These are phyloP conservation scores for Microtus ochrogaster DNA, from an alignment of 2,113 vertebrate genomes.

Conservation along the genomic window DNA sequence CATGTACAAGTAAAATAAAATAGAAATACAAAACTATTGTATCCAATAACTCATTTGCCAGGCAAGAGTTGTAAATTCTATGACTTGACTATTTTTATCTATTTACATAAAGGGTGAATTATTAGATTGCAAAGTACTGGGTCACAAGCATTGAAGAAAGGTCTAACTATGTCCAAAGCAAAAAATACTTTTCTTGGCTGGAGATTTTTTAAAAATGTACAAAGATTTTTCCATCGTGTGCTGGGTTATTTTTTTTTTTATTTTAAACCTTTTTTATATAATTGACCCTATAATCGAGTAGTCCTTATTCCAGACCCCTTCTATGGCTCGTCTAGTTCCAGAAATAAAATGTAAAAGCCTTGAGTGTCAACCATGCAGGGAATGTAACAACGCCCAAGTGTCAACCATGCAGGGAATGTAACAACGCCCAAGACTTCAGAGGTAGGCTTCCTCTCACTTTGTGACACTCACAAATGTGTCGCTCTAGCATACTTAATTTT, in stretches of 20 bases:
- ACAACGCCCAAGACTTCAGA: neutral
- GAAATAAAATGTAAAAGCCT: neutral
- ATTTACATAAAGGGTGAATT: neutral
- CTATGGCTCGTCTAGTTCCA: neutral
- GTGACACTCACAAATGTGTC: neutral
- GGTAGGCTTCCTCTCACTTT: neutral
- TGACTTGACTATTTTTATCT: neutral
- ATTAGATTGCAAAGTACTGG: neutral
- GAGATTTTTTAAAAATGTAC: neutral
- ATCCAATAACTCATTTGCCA: neutral
- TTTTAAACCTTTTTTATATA: neutral
- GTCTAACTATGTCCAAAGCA: neutral
- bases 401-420: neutral
- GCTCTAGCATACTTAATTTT: neutral
- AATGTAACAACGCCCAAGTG: neutral
- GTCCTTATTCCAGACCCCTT: neutral
- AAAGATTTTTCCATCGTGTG: neutral
- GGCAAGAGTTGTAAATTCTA: neutral
- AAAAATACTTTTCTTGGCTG: neutral
- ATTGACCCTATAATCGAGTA: neutral
- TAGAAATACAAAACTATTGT: neutral
- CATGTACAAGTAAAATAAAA: slow-evolving; percentile 11
- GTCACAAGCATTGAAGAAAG: neutral
- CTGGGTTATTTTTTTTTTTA: neutral
- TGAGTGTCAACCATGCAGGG: neutral